Base-by-base conservation (phyloP, 2,113 vertebrate genomes). In the Octodon degus region DNA sequence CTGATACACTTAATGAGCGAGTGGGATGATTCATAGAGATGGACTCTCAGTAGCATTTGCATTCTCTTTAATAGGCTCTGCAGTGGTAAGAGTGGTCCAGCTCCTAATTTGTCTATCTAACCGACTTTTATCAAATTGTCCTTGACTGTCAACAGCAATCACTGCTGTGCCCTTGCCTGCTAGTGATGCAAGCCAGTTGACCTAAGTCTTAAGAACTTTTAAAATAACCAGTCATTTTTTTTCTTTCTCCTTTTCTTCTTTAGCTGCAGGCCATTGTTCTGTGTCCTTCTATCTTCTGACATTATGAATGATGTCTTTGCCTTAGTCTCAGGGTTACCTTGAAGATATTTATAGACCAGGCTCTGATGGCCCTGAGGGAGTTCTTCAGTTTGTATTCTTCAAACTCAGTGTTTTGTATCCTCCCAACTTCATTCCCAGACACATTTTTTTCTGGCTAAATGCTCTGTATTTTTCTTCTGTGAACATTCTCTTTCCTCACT, bases 241-340 rank as follows among this genome's bases (percentile, higher is more conserved):
- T 74, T 95, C 14, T n/a, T 93, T 96, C 91, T 58, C 79, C 84
- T 93, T 80, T 92, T 90, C 81, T 93, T 96, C 86, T 91, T 96
- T 98, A 96, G 94, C 96, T 97, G 96, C 84, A 79, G 88, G 92
- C 67, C 70, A 97, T 40, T 98, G 90, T 96, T 93, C 86, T 80
- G 74, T 76, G 7, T 97, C 94, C 93, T 97, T 82, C 70, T 25
- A 74, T 97, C 95, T 96, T 88, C 86, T 94, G 77, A 96, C 76
- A 95, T 88, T 96, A 89, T 95, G 96, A 98, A 97, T 95, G 97
- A 98, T 98, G 97, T 14, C 88, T 62, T 98, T 97, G 34, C 68
- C 97, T 97, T 89, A 94, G 97, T 97, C 90, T 87, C 97, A 94
- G 7, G 24, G 86, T 97, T 98, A 97, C 92, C 93, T 97, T 94